A percentile compares a stretch with the other conserved stretches of the same genome.
phyloP scores from a whole-genome alignment of 2,113 vertebrate species.

The Oncorhynchus tshawytscha region DNA sequence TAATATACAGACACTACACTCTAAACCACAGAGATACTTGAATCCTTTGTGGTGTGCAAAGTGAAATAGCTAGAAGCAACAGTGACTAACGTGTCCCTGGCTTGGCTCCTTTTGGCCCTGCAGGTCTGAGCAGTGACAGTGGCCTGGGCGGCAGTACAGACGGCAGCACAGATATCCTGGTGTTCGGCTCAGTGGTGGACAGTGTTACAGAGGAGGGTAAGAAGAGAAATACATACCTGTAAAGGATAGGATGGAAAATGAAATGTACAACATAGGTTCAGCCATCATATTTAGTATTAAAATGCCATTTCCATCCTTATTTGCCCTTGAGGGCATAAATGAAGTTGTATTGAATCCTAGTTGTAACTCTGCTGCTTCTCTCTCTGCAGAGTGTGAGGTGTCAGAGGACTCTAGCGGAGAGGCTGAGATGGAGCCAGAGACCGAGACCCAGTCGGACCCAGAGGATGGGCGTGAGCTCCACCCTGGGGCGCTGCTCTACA shows the following conservation, averaged over 20 bases:
- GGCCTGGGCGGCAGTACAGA: slow-evolving; percentile 94
- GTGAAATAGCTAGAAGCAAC: not conserved
- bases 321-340: not conserved
- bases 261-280: not conserved
- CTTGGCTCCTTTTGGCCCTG: slow-evolving; percentile 71
- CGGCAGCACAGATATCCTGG: slow-evolving; percentile 90
- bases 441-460: slow-evolving; percentile 78
- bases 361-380: not conserved
- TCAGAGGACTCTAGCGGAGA: slow-evolving; percentile 92
- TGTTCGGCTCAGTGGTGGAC: slow-evolving; percentile 88
- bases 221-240: slow-evolving; percentile 25
- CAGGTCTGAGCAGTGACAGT: slow-evolving; percentile 98
- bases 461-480: slow-evolving; percentile 85
- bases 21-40: not conserved
- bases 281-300: not conserved
- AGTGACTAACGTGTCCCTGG: slow-evolving; percentile 63
- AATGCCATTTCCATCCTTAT: not conserved
- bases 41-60: not conserved
- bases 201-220: slow-evolving; percentile 93
- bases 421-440: slow-evolving; percentile 74
- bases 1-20: not conserved
- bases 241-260: not conserved
- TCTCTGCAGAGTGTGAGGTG: slow-evolving; percentile 79
- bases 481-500: slow-evolving; percentile 83
- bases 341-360: not conserved